These are phyloP conservation scores for Laticauda colubrina DNA, from an alignment of 2,113 vertebrate genomes.

Conservation along the genomic window DNA sequence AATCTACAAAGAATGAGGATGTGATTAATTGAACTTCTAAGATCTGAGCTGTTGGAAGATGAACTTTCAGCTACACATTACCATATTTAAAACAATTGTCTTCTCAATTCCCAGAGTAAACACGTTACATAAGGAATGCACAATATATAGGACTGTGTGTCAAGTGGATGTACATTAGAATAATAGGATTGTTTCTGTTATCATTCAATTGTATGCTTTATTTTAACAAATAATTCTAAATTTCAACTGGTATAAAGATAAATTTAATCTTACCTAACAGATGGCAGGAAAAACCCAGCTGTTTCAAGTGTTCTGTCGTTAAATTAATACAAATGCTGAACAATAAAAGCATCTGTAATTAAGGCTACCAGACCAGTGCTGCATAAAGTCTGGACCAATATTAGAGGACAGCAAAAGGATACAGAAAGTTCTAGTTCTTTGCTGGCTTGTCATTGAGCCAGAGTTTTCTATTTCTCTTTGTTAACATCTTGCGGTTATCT, in stretches of 20 bases:
- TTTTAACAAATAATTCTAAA: not conserved
- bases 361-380: not conserved
- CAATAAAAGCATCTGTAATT: not conserved
- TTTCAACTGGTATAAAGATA: not conserved
- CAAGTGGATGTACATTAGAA: not conserved
- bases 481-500: not conserved
- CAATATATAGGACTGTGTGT: not conserved
- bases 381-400: not conserved
- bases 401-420: not conserved
- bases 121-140: not conserved
- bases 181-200: not conserved
- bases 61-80: not conserved
- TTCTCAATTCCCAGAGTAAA: not conserved
- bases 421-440: not conserved
- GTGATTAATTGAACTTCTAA: not conserved
- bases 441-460: not conserved
- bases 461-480: not conserved
- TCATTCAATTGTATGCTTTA: not conserved
- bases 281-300: not conserved
- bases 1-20: not conserved
- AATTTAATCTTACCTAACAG: not conserved
- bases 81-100: not conserved
- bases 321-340: not conserved
- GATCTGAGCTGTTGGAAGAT: not conserved
- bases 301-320: not conserved